These are phyloP conservation scores for Pampus argenteus DNA, from an alignment of 2,797 vertebrate species.

Conservation along the genomic window DNA sequence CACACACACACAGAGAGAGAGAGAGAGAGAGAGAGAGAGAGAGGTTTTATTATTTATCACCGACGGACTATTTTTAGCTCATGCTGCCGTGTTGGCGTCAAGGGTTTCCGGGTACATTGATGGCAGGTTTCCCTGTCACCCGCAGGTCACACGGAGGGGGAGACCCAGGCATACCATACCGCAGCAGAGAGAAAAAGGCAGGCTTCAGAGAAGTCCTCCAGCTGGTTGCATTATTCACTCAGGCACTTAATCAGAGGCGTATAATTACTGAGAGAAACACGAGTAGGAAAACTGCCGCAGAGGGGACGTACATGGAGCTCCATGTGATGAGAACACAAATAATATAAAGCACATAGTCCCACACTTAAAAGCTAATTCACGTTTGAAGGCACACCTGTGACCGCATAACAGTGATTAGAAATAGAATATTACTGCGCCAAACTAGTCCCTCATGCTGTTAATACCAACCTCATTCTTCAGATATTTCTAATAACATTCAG, in stretches of 20 bases:
- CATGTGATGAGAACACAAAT: constrained; percentile 14
- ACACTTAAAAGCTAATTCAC: neutral
- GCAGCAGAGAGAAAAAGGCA: neutral
- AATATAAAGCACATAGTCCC: neutral
- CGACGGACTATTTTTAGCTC: constrained; percentile 75
- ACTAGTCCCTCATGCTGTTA: neutral
- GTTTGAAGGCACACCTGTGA: constrained; percentile 9
- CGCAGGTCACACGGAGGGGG: constrained; percentile 67
- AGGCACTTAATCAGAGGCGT: constrained; percentile 51
- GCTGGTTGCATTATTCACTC: constrained; percentile 60
- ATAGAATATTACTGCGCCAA: constrained; percentile 3
- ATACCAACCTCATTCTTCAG: neutral
- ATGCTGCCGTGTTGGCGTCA: constrained; percentile 62
- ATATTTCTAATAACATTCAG: neutral
- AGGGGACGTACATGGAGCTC: constrained; percentile 22
- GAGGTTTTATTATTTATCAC: constrained; percentile 79
- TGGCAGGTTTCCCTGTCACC: constrained; percentile 80
- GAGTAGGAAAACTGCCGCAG: constrained; percentile 42
- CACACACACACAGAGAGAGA: too few species aligned
- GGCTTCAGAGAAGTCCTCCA: constrained; percentile 50
- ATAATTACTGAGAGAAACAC: constrained; percentile 58
- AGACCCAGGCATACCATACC: constrained; percentile 47
- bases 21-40: too few species aligned
- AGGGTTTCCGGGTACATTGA: constrained; percentile 75
- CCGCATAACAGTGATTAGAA: neutral